Base-by-base conservation (phyloP, 2,797 vertebrate species). In the Tragopan temminckii region DNA sequence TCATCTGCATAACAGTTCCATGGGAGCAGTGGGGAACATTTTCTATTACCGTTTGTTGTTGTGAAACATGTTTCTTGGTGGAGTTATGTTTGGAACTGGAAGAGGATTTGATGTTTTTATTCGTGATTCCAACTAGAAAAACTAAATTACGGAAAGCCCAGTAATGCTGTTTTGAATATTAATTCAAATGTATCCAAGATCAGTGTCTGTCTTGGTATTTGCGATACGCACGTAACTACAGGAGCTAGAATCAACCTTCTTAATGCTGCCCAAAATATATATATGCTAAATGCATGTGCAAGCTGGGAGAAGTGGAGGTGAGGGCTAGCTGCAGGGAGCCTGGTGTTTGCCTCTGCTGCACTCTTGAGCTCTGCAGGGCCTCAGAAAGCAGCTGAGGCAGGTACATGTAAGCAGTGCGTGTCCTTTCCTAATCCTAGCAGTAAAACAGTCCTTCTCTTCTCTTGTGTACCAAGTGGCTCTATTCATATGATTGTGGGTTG, bases 1-100 rank as follows among this genome's bases (percentile, higher is more conserved):
- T 96, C 90, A 93, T 95, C 94, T 95, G 93, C 87, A 86, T 97
- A 96, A 95, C 90, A 61, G 94, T 89, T 95, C 85, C 90, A 83
- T 72, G 82, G 76, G 92, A 96, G 87, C 94, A 95, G 92, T 92
- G 90, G 92, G 94, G 90, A 95, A 93, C 85, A 53, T 91, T 95
- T 95, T 92, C 92, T 89, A 91, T 97, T 95, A 94, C 94, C 59
- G 2, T 89, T 93, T 95, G 87, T 94, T 93, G 90, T 92, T 93
- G 87, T 92, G 94, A 95, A 97, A 91, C n/a, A 0, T 84, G 74
- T 90, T 96, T 94, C 83, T 77, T 87, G 31, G 87, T 88, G 77
- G 74, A 94, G 92, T 95, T 83, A 62, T 58, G 33, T 67, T 85
- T 80, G 70, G 74, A 42, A 93, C 29, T 86, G 77, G 52, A 85